Conservation (phyloP, 2,113 vertebrate genomes). For the Murina feae region DNA sequence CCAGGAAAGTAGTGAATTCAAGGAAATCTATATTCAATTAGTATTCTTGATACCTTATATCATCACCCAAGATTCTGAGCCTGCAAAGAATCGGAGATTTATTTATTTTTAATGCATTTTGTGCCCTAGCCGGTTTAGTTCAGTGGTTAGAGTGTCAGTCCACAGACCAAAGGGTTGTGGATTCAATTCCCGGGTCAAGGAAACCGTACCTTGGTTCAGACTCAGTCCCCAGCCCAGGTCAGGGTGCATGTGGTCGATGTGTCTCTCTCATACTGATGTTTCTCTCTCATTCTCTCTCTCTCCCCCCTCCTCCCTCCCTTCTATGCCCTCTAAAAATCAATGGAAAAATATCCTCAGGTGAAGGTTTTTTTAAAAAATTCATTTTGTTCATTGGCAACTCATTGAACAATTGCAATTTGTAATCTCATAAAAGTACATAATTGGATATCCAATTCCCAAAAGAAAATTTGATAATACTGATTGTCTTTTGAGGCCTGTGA, state of each 20-base stretch:
- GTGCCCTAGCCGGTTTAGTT: too few relatives aligned
- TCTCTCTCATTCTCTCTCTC: too few relatives aligned
- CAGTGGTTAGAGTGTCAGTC: too few relatives aligned
- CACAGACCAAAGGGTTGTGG: too few relatives aligned
- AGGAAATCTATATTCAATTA: background rate
- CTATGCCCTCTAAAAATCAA: too few relatives aligned
- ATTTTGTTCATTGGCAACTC: background rate
- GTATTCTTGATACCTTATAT: background rate
- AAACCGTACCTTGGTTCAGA: too few relatives aligned
- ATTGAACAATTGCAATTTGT: background rate
- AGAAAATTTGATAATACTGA: background rate
- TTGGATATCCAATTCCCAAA: background rate
- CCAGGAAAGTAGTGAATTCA: background rate
- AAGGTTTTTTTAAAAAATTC: background rate
- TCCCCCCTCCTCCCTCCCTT: too few relatives aligned
- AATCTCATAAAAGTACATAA: background rate
- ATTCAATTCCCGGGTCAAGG: too few relatives aligned
- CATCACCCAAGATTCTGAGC: background rate
- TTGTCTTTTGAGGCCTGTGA: background rate
- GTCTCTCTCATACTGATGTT: too few relatives aligned
- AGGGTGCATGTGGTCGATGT: too few relatives aligned
- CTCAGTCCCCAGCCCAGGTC: too few relatives aligned
- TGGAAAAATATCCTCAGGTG: too few relatives aligned
- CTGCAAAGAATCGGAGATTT: background rate
- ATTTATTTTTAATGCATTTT: background rate